Evolutionary conservation across 2,797 vertebrate species (phyloP).

Genomic region (Danio choprae): DNA sequence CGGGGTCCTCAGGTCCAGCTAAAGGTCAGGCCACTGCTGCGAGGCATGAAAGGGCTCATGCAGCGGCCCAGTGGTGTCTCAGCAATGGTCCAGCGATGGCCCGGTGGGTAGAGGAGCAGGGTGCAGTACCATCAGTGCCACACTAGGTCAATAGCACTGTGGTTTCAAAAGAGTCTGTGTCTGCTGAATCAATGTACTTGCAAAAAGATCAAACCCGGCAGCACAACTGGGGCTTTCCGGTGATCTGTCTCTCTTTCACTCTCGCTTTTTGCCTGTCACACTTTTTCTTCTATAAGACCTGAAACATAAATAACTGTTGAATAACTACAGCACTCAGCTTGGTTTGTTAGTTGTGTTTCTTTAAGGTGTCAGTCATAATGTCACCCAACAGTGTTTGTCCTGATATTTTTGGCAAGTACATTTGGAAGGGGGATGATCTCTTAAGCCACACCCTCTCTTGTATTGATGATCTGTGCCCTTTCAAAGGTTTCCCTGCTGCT

Average conservation of each 20-base stretch:
- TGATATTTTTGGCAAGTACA: conserved; percentile 2
- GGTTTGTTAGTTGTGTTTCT: conserved; percentile 21
- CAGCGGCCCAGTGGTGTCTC: conserved; percentile 48
- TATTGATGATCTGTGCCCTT: conserved; percentile 79
- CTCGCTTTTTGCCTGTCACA: neutral
- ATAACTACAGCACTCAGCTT: conserved; percentile 11
- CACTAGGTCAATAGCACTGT: conserved; percentile 59
- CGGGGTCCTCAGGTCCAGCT: conserved; percentile 59
- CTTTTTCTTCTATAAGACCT: neutral
- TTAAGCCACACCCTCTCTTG: conserved; percentile 71
- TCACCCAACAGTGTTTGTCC: neutral
- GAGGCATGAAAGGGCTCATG: conserved; percentile 77
- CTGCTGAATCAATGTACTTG: conserved; percentile 78
- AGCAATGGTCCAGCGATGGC: conserved; percentile 52
- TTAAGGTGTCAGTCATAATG: neutral
- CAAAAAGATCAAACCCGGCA: conserved; percentile 77
- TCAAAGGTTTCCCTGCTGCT: conserved; percentile 69
- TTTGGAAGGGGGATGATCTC: conserved; percentile 63
- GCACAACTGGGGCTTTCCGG: conserved; percentile 59
- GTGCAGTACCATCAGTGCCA: conserved; percentile 35
- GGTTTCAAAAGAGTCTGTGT: conserved; percentile 57
- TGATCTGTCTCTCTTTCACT: conserved; percentile 33
- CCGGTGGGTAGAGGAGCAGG: conserved; percentile 63
- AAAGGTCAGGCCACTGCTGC: conserved; percentile 75
- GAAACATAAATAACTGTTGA: conserved; percentile 19